phyloP scores from a whole-genome alignment of 2,113 vertebrate species.

The Hypocryptadius cinnamomeus region DNA sequence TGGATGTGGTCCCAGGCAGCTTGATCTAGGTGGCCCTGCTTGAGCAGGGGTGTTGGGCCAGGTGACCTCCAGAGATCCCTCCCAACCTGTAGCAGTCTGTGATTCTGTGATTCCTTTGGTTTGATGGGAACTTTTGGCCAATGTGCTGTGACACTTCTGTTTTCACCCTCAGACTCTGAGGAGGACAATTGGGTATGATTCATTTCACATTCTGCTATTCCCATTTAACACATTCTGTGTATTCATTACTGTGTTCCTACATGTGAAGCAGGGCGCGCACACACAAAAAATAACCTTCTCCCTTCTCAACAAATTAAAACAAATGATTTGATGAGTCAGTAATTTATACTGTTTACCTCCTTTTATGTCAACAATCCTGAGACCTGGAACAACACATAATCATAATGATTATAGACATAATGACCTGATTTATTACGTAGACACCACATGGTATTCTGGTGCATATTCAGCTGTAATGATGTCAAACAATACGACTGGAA shows the following conservation, averaged over 20 bases:
- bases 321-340: slow-evolving; percentile 37
- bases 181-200: background rate
- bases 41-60: background rate
- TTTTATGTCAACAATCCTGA: slow-evolving; percentile 29
- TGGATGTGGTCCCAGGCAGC: background rate
- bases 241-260: background rate
- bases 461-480: slow-evolving; percentile 22
- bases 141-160: background rate
- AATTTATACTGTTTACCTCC: slow-evolving; percentile 38
- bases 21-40: background rate
- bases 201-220: background rate
- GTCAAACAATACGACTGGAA: background rate
- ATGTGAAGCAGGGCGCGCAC: background rate
- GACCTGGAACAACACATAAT: slow-evolving; percentile 40
- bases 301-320: background rate
- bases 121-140: background rate
- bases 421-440: slow-evolving; percentile 39
- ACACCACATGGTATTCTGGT: slow-evolving; percentile 36
- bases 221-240: background rate
- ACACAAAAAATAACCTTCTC: background rate
- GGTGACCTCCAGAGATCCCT: background rate
- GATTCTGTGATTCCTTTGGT: background rate
- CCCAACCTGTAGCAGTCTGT: background rate
- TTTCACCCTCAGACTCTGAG: background rate
- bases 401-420: slow-evolving; percentile 35